Evolutionary conservation across 1,140 invertebrate genomes (phyloP).

Genomic region (Hestina assimilis): DNA sequence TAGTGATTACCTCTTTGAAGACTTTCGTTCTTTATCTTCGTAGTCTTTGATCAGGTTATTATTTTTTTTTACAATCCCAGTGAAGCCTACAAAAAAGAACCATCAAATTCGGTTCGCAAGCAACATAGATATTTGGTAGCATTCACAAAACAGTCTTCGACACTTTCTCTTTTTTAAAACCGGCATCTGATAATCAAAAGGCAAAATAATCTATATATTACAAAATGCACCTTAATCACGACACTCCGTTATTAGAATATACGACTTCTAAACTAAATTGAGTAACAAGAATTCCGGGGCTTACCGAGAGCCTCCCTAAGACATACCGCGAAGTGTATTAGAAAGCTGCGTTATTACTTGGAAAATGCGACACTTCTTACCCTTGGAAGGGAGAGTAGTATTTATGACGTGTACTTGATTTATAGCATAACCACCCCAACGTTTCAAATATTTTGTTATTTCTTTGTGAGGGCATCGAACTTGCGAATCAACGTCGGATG

Average conservation of each 20-base stretch:
- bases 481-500: constrained; percentile 33
- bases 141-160: too few relatives aligned
- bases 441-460: constrained; percentile 62
- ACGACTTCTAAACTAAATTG: constrained; percentile 57
- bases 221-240: constrained; percentile 1
- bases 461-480: constrained; percentile 55
- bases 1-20: too few relatives aligned
- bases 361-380: constrained; percentile 73
- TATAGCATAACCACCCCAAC: constrained; percentile 56
- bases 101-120: too few relatives aligned
- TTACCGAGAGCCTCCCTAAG: constrained; percentile 28
- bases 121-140: too few relatives aligned
- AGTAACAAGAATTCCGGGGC: constrained; percentile 42
- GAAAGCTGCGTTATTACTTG: constrained; percentile 60
- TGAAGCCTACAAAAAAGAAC: too few relatives aligned
- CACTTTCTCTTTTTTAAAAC: too few relatives aligned
- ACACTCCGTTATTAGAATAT: constrained; percentile 46
- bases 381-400: constrained; percentile 53
- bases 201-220: too few relatives aligned
- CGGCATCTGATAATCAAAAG: too few relatives aligned
- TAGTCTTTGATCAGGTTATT: too few relatives aligned
- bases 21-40: too few relatives aligned
- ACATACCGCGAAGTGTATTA: constrained; percentile 56
- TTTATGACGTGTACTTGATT: constrained; percentile 70
- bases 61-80: too few relatives aligned